Evolutionary conservation across 2,888 invertebrate genomes (phyloP), one percentile per base, ranked within the genome.

Genomic region (Drosophila rellima): DNA sequence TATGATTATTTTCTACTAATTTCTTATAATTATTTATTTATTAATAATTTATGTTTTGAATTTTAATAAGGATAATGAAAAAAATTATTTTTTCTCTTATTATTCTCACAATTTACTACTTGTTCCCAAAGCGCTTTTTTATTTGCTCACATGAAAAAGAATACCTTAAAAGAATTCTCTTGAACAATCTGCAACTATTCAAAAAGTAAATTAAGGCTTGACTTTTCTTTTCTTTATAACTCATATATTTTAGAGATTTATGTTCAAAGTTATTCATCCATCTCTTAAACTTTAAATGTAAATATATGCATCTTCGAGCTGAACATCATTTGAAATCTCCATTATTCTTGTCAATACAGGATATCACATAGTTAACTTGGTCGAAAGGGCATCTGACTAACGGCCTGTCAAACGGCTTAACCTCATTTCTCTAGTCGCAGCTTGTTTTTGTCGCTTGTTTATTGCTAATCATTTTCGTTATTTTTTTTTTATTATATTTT

Each of bases 401-500:
- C 61, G 67, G 62, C 39, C 55, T 68, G 57, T 67, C 74, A 37
- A 51, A 66, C 37, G 44, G 31, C 48, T 72, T 72, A 73, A 62
- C 57, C 42, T 39, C 59, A 60, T 50, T 74, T 70, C 47, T 54
- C 44, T 56, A 59, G 45, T 61, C 50, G 40, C 56, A 52, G 45
- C 59, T 61, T 61, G 51, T 66, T 69, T 71, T 63, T 44, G 50
- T 51, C 55, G 48, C 48, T 63, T 71, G 65, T 71, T 77, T 79
- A 77, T 87, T 73, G 82, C 78, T 70, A 86, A 86, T 78, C 73
- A 78, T 78, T 73, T 76, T 68, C 45, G 40, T 42, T 67, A 40
- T 64, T 50, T n/a, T 13, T 50, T 47, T 35, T 44, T 45, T 39
- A 13, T 44, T 59, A 17, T 40, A 55, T 63, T 65, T 62, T 55